These are phyloP conservation scores for Bombycilla garrulus DNA, from an alignment of 2,113 vertebrate genomes.

Conservation along the genomic window DNA sequence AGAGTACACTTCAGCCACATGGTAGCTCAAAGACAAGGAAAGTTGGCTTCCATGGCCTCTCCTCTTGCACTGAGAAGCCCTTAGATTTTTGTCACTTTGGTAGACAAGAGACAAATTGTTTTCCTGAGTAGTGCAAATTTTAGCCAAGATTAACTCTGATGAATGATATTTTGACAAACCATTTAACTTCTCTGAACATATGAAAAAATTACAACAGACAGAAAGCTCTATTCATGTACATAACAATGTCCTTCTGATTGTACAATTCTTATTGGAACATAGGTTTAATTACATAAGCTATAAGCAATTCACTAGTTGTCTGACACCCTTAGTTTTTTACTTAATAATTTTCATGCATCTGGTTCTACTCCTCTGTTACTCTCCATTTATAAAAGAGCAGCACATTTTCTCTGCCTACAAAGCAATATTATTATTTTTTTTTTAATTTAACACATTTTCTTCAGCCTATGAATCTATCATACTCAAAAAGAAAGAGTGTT, in stretches of 20 bases:
- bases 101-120: neutral
- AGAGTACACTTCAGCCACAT: neutral
- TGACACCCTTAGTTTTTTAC: neutral
- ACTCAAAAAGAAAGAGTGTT: neutral
- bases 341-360: neutral
- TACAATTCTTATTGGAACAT: neutral
- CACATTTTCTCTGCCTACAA: neutral
- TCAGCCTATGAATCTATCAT: neutral
- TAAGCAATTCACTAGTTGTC: neutral
- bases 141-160: neutral
- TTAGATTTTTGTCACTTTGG: neutral
- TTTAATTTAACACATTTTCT: neutral
- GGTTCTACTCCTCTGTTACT: neutral
- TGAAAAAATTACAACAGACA: neutral
- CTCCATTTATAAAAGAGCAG: neutral
- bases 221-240: neutral
- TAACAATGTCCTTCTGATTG: neutral
- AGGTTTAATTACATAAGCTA: neutral
- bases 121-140: neutral
- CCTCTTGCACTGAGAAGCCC: neutral
- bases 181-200: constrained; percentile 3
- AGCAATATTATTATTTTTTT: neutral
- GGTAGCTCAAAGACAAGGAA: neutral
- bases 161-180: neutral
- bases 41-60: neutral